These are phyloP conservation scores for Andrena bicolor DNA, from an alignment of 2,888 invertebrate genomes.

Conservation along the genomic window DNA sequence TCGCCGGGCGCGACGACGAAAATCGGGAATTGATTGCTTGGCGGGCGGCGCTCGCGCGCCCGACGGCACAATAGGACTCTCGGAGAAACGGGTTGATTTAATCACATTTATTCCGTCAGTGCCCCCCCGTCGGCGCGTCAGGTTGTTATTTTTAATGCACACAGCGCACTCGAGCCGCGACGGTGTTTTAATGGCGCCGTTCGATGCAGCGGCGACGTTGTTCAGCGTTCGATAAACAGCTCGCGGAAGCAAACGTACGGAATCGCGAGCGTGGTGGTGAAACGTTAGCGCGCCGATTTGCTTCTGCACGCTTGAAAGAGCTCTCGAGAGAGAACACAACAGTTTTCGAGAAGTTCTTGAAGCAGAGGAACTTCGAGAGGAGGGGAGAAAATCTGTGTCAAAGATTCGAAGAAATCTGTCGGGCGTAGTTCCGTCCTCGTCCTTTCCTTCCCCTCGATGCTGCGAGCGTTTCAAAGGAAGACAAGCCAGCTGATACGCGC, in stretches of 20 bases:
- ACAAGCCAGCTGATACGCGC: conserved; percentile 42
- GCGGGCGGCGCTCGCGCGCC: neutral
- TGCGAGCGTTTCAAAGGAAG: conserved; percentile 30
- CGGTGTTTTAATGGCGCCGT: conserved; percentile 21
- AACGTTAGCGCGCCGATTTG: conserved; percentile 1
- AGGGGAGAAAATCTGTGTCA: conserved; percentile 30
- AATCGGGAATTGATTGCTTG: conserved; percentile 50
- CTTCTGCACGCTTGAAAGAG: neutral
- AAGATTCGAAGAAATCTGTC: conserved; percentile 30
- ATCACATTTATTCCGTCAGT: conserved; percentile 47
- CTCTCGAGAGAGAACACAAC: neutral
- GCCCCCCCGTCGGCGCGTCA: conserved; percentile 20
- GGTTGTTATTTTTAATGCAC: conserved; percentile 45
- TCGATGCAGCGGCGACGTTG: conserved; percentile 23
- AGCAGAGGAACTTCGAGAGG: neutral
- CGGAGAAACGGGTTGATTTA: conserved; percentile 28
- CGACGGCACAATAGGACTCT: neutral
- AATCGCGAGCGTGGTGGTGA: neutral
- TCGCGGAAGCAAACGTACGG: neutral
- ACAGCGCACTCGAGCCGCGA: neutral
- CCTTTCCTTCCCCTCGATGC: neutral
- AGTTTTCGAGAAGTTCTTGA: conserved; percentile 29
- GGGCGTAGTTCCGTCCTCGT: conserved; percentile 9
- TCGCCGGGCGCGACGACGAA: neutral
- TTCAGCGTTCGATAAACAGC: conserved; percentile 25